Percentiles rank a stretch among this genome's conserved stretches.
These are phyloP conservation scores for Thaleichthys pacificus DNA, from an alignment of 2,797 vertebrate genomes.

Conservation along the genomic window DNA sequence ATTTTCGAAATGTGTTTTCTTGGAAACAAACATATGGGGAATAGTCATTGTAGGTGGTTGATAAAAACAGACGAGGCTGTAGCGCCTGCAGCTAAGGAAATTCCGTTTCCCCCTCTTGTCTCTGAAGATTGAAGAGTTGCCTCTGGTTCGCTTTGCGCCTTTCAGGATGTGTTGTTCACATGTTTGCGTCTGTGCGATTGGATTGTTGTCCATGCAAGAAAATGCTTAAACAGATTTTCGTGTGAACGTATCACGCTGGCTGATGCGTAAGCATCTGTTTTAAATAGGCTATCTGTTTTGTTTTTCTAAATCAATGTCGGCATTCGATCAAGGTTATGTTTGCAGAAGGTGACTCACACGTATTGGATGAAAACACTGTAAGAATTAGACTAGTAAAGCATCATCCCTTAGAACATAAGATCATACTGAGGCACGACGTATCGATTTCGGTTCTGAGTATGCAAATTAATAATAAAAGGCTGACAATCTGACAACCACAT, in stretches of 20 bases:
- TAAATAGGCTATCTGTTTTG: not conserved
- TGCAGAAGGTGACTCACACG: too few relatives aligned
- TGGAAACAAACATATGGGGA: constrained; percentile 42
- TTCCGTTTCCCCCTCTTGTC: constrained; percentile 51
- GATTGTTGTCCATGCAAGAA: constrained; percentile 1
- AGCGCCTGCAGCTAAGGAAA: constrained; percentile 65
- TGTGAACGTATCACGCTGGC: constrained; percentile 1
- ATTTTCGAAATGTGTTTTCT: constrained; percentile 54
- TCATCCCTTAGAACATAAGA: too few relatives aligned
- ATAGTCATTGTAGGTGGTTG: constrained; percentile 63
- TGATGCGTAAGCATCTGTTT: not conserved
- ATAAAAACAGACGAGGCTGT: constrained; percentile 66
- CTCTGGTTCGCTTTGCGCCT: constrained; percentile 33
- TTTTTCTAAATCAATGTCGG: constrained; percentile 1
- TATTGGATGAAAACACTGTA: not conserved
- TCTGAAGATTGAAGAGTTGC: constrained; percentile 43
- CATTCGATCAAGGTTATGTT: not conserved
- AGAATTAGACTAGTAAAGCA: too few relatives aligned
- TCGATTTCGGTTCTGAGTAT: too few relatives aligned
- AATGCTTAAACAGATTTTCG: not conserved
- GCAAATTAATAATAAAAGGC: too few relatives aligned
- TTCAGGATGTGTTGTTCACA: constrained; percentile 41
- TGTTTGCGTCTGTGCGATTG: constrained; percentile 31
- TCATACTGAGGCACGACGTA: too few relatives aligned
- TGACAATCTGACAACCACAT: too few relatives aligned